phyloP scores from a whole-genome alignment of 37 sponge, comb jelly and placozoan species.

The Haliclona indistincta region DNA sequence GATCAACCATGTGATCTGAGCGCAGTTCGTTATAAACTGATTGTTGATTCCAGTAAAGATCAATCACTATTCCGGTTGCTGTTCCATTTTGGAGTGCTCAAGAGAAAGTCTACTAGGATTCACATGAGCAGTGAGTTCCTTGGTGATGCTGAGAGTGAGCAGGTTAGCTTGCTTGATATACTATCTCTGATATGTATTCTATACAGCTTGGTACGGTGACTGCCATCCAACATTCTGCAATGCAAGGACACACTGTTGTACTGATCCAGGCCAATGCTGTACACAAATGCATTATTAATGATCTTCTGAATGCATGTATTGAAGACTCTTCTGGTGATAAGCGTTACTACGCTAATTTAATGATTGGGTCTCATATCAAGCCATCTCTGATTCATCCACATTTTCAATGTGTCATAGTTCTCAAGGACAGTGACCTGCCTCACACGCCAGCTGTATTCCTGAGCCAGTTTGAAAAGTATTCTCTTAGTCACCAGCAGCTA shows the following conservation, averaged over 20 bases:
- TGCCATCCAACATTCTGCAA: constrained; percentile 82
- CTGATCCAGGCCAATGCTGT: constrained; percentile 79
- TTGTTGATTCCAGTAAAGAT: constrained; percentile 83
- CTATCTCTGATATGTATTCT: no score
- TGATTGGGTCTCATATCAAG: constrained; percentile 82
- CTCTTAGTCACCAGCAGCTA: constrained; percentile 56
- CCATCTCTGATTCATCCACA: constrained; percentile 72
- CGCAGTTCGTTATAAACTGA: constrained; percentile 76
- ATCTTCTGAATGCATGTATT: constrained; percentile 82
- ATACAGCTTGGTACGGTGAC: constrained; percentile 66
- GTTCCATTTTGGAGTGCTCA: constrained; percentile 59
- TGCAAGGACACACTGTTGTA: constrained; percentile 78
- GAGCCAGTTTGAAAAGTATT: constrained; percentile 87
- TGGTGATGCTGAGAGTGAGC: constrained; percentile 70
- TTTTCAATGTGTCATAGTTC: constrained; percentile 81
- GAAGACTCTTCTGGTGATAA: constrained; percentile 47
- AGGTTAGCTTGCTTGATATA: no score
- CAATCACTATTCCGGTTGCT: constrained; percentile 73
- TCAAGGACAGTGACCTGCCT: constrained; percentile 57
- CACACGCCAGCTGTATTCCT: constrained; percentile 75
- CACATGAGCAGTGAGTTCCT: constrained; percentile 84
- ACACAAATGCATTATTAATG: constrained; percentile 88
- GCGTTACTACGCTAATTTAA: constrained; percentile 85
- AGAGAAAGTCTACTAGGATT: constrained; percentile 41
- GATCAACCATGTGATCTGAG: constrained; percentile 32